Conservation (phyloP, 37 sponge, comb jelly and placozoan genomes). For the Halisarca cf. caerulea region DNA sequence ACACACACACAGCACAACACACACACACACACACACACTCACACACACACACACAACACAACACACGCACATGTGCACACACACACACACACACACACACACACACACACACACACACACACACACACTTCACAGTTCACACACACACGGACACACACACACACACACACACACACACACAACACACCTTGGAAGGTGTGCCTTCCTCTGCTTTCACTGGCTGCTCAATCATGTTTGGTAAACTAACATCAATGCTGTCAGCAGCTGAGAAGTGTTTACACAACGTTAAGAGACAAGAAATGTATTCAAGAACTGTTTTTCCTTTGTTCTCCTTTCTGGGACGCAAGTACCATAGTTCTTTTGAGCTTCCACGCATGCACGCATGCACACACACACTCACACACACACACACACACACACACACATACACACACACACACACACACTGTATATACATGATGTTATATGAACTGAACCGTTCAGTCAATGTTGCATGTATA, state of each 20-base stretch:
- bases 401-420: too few species aligned
- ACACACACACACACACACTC: too few species aligned
- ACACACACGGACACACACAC: neutral
- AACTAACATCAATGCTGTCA: neutral
- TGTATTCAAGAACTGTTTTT: neutral
- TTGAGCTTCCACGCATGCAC: constrained; percentile 21
- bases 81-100: neutral
- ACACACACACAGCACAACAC: too few species aligned
- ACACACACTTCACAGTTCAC: too few species aligned
- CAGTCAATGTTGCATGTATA: too few species aligned
- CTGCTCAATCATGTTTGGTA: constrained; percentile 17
- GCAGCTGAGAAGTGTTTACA: neutral
- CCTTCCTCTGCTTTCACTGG: neutral
- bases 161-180: neutral
- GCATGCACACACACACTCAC: too few species aligned
- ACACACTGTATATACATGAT: too few species aligned
- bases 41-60: too few species aligned
- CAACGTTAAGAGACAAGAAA: neutral
- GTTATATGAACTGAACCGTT: too few species aligned
- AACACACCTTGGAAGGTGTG: neutral
- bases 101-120: neutral
- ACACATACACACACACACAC: too few species aligned
- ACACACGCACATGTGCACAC: neutral
- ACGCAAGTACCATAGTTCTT: neutral
- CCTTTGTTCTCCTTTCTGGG: constrained; percentile 1